Percentiles rank a stretch among this genome's conserved stretches.
phyloP scores from a whole-genome alignment of 1,140 invertebrate genomes.

The Drosophila ambigua region DNA sequence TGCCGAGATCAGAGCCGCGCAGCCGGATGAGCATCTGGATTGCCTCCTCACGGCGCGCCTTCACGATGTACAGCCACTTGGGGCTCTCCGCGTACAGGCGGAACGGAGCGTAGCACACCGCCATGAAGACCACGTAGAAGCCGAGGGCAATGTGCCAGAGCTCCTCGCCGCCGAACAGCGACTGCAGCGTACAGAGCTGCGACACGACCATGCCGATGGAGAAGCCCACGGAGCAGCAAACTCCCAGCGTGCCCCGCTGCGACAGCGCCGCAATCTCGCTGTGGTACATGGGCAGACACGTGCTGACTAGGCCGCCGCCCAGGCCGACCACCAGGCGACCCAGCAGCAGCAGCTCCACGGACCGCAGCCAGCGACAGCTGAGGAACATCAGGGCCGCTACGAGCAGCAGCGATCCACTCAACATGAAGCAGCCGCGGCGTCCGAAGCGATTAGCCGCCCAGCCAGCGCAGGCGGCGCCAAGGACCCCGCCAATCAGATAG shows the following conservation, averaged over 20 bases:
- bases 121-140: constrained; percentile 86
- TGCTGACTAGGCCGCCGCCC: constrained; percentile 89
- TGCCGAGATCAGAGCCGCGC: constrained; percentile 56
- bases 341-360: constrained; percentile 88
- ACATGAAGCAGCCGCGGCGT: constrained; percentile 60
- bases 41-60: constrained; percentile 86
- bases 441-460: constrained; percentile 89
- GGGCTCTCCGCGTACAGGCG: constrained; percentile 92
- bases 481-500: constrained; percentile 90
- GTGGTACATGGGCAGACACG: constrained; percentile 93
- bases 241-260: constrained; percentile 91
- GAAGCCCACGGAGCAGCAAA: constrained; percentile 92
- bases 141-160: constrained; percentile 89
- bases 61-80: constrained; percentile 90
- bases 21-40: constrained; percentile 75
- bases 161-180: constrained; percentile 84
- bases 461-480: constrained; percentile 89
- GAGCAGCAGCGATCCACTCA: constrained; percentile 50
- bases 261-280: constrained; percentile 91
- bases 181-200: constrained; percentile 85
- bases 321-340: constrained; percentile 89
- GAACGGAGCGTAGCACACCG: constrained; percentile 85
- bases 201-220: constrained; percentile 92
- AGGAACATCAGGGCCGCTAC: constrained; percentile 86
- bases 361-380: constrained; percentile 86